Evolutionary conservation across 2,113 vertebrate genomes (phyloP), one percentile per base, ranked within the genome.

Genomic region (Butastur rufipennis): DNA sequence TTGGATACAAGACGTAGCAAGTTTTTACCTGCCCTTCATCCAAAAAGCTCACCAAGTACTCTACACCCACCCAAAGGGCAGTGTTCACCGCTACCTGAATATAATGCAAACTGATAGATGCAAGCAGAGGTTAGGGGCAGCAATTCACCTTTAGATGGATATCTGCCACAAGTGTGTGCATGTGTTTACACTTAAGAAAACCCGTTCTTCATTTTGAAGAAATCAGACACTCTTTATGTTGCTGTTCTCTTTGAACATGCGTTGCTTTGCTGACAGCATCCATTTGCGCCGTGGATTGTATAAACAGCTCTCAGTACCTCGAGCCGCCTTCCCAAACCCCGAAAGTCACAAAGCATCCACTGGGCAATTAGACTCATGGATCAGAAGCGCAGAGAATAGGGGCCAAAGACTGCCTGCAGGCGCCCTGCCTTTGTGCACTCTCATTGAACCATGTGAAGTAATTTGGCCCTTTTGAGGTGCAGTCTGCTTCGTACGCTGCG

Each of bases 1-100:
- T 79, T 62, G 93, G 91, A 86, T 74, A 84, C 96, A 88, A 97
- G 93, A 94, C 15, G 0, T 19, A 88, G 88, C 97, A 53, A 95
- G 98, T 98, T 97, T 96, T 96, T 88, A 96, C 98, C 95, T 98
- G 98, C 88, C 92, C 86, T 96, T 94, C 61, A 95, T 85, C 83
- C 85, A 66, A 71, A 94, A 94, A 88, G 20, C 92, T 97, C 63
- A 58, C 63, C 43, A 58, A 81, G 77, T 83, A 38, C 91, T 92
- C 83, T n/a, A 85, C 86, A 94, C 92, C 87, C 95, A 96, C 95
- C 93, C 88, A 92, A 86, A 63, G 90, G 66, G 67, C 87, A 70
- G 47, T 10, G 36, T 47, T 94, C 90, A 61, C 90, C 36, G 3
- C 91, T 96, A 82, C 71, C 55, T 93, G 94, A 80, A 63, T 65